Evolutionary conservation across 2,888 invertebrate genomes (phyloP).

Genomic region (Drosophila aldrichi): DNA sequence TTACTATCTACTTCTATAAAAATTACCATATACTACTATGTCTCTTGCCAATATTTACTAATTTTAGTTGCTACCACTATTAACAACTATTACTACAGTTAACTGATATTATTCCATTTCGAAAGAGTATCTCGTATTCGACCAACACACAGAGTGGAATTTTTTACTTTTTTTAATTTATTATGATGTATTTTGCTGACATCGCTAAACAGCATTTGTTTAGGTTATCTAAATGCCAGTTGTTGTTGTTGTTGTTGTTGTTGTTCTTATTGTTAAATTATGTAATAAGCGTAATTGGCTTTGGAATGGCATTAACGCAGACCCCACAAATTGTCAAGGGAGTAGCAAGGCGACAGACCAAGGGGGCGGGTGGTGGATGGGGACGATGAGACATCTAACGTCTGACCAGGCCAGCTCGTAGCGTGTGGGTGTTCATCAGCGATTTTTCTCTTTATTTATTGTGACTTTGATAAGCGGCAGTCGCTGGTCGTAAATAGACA

Average conservation of each 20-base stretch:
- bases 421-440: constrained; percentile 47
- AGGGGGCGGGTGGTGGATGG: too few species aligned
- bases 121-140: background rate
- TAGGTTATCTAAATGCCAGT: constrained; percentile 43
- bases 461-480: constrained; percentile 75
- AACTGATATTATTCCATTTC: too few species aligned
- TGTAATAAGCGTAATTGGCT: constrained; percentile 79
- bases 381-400: background rate
- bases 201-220: constrained; percentile 27
- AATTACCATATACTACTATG: background rate
- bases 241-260: constrained; percentile 36
- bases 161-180: background rate
- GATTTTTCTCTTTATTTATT: constrained; percentile 67
- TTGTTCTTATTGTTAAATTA: constrained; percentile 58
- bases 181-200: constrained; percentile 17
- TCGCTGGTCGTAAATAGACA: constrained; percentile 54
- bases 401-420: background rate
- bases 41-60: background rate
- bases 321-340: background rate
- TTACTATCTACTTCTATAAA: too few species aligned
- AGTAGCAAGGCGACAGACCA: background rate
- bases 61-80: too few species aligned
- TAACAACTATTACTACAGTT: background rate
- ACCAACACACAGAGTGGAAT: background rate
- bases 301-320: constrained; percentile 23